These are phyloP conservation scores for Ormyrus labotus DNA, from an alignment of 2,888 invertebrate genomes.

Conservation along the genomic window DNA sequence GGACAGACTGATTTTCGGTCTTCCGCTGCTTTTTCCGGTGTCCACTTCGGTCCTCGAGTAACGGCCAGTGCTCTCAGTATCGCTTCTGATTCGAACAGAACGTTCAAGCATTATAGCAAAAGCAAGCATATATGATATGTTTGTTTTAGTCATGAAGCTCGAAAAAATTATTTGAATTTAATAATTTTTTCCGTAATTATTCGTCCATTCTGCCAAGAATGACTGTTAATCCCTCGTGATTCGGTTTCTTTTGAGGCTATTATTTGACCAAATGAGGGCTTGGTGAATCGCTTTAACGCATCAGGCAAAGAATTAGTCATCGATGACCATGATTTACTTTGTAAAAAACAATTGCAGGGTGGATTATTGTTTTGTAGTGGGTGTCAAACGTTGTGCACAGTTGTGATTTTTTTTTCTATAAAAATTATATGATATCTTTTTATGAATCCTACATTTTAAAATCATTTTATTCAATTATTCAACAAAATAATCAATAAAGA, in stretches of 20 bases:
- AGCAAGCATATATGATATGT: background rate
- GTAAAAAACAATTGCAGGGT: background rate
- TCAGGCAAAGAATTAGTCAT: background rate
- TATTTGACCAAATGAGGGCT: background rate
- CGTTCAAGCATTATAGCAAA: background rate
- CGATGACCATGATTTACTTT: background rate
- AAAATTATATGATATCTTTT: too few species aligned
- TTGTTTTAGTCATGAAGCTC: conserved; percentile 16
- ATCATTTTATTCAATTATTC: too few species aligned
- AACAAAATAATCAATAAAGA: too few species aligned
- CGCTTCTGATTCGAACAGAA: conserved; percentile 77
- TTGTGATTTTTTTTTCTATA: too few species aligned
- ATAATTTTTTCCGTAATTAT: background rate
- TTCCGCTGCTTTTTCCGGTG: conserved; percentile 63
- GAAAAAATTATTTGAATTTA: conserved; percentile 49
- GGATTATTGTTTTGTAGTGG: background rate
- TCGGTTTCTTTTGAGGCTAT: background rate
- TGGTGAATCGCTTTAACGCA: background rate
- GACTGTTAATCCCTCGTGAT: conserved; percentile 6
- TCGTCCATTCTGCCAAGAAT: background rate
- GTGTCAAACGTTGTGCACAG: too few species aligned
- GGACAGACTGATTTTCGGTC: conserved; percentile 71
- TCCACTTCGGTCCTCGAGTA: conserved; percentile 74
- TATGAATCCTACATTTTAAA: too few species aligned
- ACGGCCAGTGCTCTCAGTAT: conserved; percentile 81